A percentile compares a stretch with the other conserved stretches of the same genome.
phyloP scores from a whole-genome alignment of 2,797 vertebrate species.

The Chelonia mydas region DNA sequence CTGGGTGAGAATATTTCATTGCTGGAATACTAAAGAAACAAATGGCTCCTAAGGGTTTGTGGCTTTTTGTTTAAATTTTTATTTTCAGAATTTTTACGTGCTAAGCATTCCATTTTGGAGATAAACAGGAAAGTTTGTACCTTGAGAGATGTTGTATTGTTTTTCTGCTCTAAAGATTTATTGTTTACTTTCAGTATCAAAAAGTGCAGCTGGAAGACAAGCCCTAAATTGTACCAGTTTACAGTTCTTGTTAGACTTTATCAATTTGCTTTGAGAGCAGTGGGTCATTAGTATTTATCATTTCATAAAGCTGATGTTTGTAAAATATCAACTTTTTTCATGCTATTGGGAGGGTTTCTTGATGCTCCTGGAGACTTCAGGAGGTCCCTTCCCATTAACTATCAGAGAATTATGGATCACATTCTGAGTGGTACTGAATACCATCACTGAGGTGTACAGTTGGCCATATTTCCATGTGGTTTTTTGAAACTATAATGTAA shows the following conservation, averaged over 20 bases:
- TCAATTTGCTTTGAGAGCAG: slow-evolving; percentile 55
- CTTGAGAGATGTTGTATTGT: slow-evolving; percentile 41
- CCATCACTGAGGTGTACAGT: fast-evolving
- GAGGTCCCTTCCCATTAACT: not conserved
- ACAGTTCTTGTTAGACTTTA: slow-evolving; percentile 53
- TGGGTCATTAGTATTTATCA: slow-evolving; percentile 54
- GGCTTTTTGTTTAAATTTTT: slow-evolving; percentile 73
- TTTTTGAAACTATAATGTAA: fast-evolving
- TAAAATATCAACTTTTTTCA: not conserved
- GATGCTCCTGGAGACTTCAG: not conserved
- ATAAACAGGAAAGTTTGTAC: slow-evolving; percentile 30
- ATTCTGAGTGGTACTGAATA: fast-evolving
- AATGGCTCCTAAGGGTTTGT: slow-evolving; percentile 58
- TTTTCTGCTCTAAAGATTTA: slow-evolving; percentile 63
- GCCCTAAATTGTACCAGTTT: slow-evolving; percentile 48
- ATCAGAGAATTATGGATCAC: not conserved
- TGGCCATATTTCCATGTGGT: fast-evolving
- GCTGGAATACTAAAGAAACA: slow-evolving; percentile 59
- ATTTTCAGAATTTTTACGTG: slow-evolving; percentile 70
- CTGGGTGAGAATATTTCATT: slow-evolving; percentile 63
- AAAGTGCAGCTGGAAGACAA: slow-evolving; percentile 40
- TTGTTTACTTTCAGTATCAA: slow-evolving; percentile 62
- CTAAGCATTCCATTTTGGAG: slow-evolving; percentile 64
- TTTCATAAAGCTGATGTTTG: slow-evolving; percentile 17
- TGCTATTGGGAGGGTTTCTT: not conserved